Conservation (phyloP, 92 coral and sea anemone species). For the Diadumene lineata region DNA sequence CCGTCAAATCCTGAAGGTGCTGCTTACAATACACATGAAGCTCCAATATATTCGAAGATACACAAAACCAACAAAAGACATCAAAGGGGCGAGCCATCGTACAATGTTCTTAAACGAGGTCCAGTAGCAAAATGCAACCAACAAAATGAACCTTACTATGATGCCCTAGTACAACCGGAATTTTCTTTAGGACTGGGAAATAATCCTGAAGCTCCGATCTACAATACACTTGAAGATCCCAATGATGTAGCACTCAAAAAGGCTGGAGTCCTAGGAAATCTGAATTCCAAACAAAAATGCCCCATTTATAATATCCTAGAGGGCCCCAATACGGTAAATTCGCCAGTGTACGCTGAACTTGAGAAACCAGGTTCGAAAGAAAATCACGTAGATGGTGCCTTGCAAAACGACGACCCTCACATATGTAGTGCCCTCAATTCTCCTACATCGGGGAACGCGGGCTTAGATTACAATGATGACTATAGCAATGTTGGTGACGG, state of each 20-base stretch:
- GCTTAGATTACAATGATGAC: background rate
- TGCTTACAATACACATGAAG: constrained; percentile 19
- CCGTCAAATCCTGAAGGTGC: constrained; percentile 6
- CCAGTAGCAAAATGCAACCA: background rate
- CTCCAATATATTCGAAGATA: constrained; percentile 6
- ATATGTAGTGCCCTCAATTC: constrained; percentile 6
- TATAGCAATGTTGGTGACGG: constrained; percentile 15
- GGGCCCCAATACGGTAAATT: background rate
- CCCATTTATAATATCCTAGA: constrained; percentile 17
- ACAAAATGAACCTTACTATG: background rate
- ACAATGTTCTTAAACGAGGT: background rate
- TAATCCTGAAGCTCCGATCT: background rate
- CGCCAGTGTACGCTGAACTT: constrained; percentile 5
- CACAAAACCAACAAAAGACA: background rate
- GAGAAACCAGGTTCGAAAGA: background rate
- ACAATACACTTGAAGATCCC: background rate
- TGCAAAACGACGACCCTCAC: background rate
- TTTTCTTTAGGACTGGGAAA: background rate
- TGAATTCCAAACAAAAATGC: too few relatives aligned
- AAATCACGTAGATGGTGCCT: constrained; percentile 24
- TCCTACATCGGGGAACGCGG: background rate
- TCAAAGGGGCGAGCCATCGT: background rate
- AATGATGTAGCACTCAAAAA: background rate
- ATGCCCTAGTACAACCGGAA: background rate
- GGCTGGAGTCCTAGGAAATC: background rate